Base-by-base conservation (phyloP, 2,797 vertebrate genomes). In the Helarctos malayanus region DNA sequence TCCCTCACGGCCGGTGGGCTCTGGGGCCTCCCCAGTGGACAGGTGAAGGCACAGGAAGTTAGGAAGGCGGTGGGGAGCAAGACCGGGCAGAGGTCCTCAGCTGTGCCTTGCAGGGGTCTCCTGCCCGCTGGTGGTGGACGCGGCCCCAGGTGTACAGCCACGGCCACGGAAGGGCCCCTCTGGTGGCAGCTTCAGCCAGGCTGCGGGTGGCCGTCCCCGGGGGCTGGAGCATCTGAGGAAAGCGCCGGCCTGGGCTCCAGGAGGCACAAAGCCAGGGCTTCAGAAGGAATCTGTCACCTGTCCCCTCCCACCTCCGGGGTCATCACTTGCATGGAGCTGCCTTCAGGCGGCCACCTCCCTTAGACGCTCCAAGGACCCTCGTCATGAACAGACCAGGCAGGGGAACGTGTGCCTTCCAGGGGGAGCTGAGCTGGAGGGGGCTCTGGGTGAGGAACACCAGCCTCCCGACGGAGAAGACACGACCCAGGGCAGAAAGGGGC, bases 1-100 rank as follows among this genome's bases (percentile, higher is more conserved):
- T 0, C 61, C 1, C 29, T n/a, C 15, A n/a, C 16, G 14, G 25
- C 12, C 7, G 1, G n/a, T 8, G 27, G 57, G 11, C 7, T 0
- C 76, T 2, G 71, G 21, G 45, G 47, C 13, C 57, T 27, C 49
- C 12, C 29, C 1, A 0, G 27, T 11, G 35, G 16, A 19, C n/a
- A 15, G 18, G 63, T 3, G 18, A 14, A 25, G 75, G 38, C 35
- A 7, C 19, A 52, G 65, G 45, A 47, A 45, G 56, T 32, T 25
- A 12, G 86, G 73, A 16, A 56, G 73, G 29, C 5, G 25, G 29
- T 29, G 27, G 16, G 41, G 49, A 15, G 9, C 14, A 7, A 2
- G 7, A 78, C 11, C 2, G 14, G 38, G 71, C 25, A n/a, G 81
- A 27, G 13, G 29, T 61, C 3, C 41, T 73, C 38, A 4, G 38